Conservation (phyloP, 2,888 invertebrate species). For the Hecatera dysodea region DNA sequence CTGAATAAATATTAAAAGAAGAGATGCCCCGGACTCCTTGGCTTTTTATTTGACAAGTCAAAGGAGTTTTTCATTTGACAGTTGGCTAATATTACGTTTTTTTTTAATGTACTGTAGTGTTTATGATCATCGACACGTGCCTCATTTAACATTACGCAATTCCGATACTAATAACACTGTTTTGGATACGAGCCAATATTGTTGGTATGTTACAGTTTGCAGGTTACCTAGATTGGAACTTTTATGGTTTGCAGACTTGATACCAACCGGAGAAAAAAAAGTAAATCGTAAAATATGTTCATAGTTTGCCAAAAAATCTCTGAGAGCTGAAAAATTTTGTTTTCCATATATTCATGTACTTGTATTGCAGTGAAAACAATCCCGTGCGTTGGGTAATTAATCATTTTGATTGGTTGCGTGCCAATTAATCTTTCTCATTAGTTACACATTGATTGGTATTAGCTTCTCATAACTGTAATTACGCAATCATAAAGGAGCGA, state of each 20-base stretch:
- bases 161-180: constrained; percentile 8
- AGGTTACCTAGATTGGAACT: constrained; percentile 29
- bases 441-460: constrained; percentile 40
- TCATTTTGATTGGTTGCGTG: constrained; percentile 32
- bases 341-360: not conserved
- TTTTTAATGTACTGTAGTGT: not conserved
- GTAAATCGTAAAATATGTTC: constrained; percentile 27
- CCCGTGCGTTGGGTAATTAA: constrained; percentile 17
- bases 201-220: constrained; percentile 14
- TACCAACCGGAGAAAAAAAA: constrained; percentile 19
- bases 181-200: constrained; percentile 30
- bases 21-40: constrained; percentile 47
- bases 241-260: constrained; percentile 16
- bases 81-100: constrained; percentile 7
- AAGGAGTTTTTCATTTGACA: constrained; percentile 27
- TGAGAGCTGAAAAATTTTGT: not conserved
- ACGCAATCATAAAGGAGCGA: constrained; percentile 19
- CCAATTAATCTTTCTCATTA: constrained; percentile 57
- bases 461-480: constrained; percentile 41
- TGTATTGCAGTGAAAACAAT: constrained; percentile 8
- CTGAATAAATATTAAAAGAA: constrained; percentile 72
- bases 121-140: not conserved
- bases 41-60: constrained; percentile 51
- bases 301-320: constrained; percentile 28
- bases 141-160: constrained; percentile 3